A percentile compares a stretch with the other conserved stretches of the same genome.
phyloP scores from a whole-genome alignment of 2,888 invertebrate species.

The Cheilosia grossa region DNA sequence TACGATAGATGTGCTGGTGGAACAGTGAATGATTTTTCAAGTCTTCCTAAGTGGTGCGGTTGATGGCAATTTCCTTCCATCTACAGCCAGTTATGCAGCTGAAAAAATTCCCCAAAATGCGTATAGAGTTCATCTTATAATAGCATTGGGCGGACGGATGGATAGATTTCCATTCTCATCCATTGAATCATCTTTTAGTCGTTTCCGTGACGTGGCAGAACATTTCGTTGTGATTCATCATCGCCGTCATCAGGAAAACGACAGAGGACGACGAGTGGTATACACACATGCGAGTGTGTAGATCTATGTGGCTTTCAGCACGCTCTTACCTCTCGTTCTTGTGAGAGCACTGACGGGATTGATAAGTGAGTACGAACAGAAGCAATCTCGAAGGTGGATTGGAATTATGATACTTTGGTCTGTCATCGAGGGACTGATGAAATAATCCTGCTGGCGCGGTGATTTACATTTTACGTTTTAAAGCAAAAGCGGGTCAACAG shows the following conservation, averaged over 20 bases:
- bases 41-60: slow-evolving; percentile 25
- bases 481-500: slow-evolving; percentile 13
- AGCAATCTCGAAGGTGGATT: slow-evolving; percentile 29
- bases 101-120: slow-evolving; percentile 3
- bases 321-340: slow-evolving; percentile 31
- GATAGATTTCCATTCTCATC: slow-evolving; percentile 48
- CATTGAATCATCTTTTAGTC: slow-evolving; percentile 58
- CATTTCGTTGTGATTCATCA: slow-evolving; percentile 65
- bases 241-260: slow-evolving; percentile 43
- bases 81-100: not conserved
- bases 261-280: not conserved
- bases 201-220: slow-evolving; percentile 59
- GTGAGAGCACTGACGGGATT: slow-evolving; percentile 31
- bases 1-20: slow-evolving; percentile 43
- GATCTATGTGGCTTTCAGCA: slow-evolving; percentile 25
- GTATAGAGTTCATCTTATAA: slow-evolving; percentile 57
- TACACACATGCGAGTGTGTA: not conserved
- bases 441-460: slow-evolving; percentile 38
- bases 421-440: slow-evolving; percentile 40
- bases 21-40: slow-evolving; percentile 21
- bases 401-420: slow-evolving; percentile 54
- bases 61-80: slow-evolving; percentile 7
- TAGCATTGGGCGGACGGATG: slow-evolving; percentile 58
- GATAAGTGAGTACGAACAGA: not conserved
- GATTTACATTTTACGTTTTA: slow-evolving; percentile 17